These are phyloP conservation scores for Lasioglossum villosulum DNA, from an alignment of 2,888 invertebrate genomes.

Conservation along the genomic window DNA sequence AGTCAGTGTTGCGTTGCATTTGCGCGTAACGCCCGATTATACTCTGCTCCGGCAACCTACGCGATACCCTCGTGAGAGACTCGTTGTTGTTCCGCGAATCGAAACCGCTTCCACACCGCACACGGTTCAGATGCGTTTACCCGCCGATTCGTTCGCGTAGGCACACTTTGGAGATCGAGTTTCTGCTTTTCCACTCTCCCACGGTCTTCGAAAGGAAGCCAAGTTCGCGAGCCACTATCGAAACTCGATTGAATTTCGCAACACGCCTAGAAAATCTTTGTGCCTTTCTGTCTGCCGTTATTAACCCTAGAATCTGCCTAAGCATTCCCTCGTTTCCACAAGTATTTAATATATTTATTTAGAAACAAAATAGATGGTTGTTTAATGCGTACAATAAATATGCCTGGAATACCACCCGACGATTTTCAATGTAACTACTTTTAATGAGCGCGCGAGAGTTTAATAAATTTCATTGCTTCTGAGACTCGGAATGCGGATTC, in stretches of 20 bases:
- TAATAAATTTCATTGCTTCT: neutral
- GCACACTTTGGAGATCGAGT: neutral
- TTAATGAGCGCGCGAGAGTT: neutral
- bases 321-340: neutral
- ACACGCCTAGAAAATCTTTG: neutral
- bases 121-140: neutral
- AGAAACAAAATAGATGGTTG: neutral
- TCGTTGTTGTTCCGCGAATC: constrained; percentile 12
- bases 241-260: neutral
- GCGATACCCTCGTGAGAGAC: constrained; percentile 9
- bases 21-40: constrained; percentile 49
- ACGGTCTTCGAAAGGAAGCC: constrained; percentile 2
- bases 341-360: neutral
- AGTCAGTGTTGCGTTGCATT: constrained; percentile 57
- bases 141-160: neutral
- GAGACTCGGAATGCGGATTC: neutral
- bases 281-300: neutral
- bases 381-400: neutral
- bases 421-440: neutral
- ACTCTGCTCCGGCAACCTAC: constrained; percentile 8
- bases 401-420: neutral
- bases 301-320: neutral
- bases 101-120: neutral
- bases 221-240: neutral
- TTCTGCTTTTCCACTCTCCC: neutral